These are phyloP conservation scores for Thinocorus orbignyianus DNA, from an alignment of 2,113 vertebrate species.

Conservation along the genomic window DNA sequence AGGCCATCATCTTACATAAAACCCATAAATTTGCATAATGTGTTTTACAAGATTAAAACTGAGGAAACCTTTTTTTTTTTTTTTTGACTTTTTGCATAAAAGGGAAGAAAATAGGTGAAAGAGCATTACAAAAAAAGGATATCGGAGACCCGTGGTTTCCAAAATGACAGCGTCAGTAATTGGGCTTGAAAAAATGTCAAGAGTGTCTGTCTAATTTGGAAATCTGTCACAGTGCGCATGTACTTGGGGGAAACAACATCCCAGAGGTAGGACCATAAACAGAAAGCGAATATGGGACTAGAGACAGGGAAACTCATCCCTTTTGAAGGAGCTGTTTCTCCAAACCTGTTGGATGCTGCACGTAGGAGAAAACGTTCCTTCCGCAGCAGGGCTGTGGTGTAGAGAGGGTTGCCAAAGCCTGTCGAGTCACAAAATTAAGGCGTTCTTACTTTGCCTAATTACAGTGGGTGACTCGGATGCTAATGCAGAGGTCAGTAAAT, in stretches of 20 bases:
- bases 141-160: neutral
- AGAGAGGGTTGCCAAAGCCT: neutral
- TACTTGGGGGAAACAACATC: neutral
- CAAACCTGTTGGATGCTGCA: neutral
- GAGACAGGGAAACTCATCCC: neutral
- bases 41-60: slow-evolving; percentile 16
- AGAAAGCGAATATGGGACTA: neutral
- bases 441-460: neutral
- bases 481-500: neutral
- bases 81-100: neutral
- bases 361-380: neutral
- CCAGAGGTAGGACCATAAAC: neutral
- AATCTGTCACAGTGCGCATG: fast-evolving
- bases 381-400: neutral
- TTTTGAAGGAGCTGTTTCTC: neutral
- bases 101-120: neutral
- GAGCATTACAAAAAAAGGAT: neutral
- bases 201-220: neutral
- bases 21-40: neutral
- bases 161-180: neutral
- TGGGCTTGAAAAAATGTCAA: neutral
- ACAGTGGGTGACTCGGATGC: neutral
- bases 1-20: slow-evolving; percentile 27
- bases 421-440: neutral
- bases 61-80: neutral